A percentile compares a stretch with the other conserved stretches of the same genome.
Evolutionary conservation across 2,888 invertebrate genomes (phyloP).

Genomic region (Ophraella communa): DNA sequence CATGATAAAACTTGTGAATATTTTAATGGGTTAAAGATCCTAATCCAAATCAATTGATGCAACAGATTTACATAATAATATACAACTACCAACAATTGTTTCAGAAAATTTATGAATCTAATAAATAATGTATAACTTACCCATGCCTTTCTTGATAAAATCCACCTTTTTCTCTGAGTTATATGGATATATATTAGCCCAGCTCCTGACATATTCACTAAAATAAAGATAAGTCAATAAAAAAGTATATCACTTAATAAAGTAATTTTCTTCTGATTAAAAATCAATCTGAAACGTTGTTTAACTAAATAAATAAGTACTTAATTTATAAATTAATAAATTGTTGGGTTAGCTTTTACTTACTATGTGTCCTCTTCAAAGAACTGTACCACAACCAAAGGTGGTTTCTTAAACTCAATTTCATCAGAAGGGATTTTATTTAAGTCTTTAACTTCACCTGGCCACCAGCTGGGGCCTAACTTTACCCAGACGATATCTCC

Average conservation of each 20-base stretch:
- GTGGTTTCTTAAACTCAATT: slow-evolving; percentile 70
- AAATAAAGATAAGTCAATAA: not conserved
- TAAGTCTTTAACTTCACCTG: slow-evolving; percentile 74
- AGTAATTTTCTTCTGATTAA: too few relatives aligned
- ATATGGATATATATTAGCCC: slow-evolving; percentile 76
- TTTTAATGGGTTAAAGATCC: too few relatives aligned
- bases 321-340: not conserved
- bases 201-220: slow-evolving; percentile 81
- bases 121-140: slow-evolving; percentile 62
- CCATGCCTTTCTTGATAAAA: slow-evolving; percentile 81
- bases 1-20: too few relatives aligned
- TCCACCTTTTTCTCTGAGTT: slow-evolving; percentile 80
- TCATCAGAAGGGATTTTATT: slow-evolving; percentile 73
- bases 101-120: too few relatives aligned
- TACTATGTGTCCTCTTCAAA: slow-evolving; percentile 85
- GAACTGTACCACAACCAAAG: slow-evolving; percentile 84
- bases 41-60: too few relatives aligned
- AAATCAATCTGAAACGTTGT: slow-evolving; percentile 32
- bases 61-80: too few relatives aligned
- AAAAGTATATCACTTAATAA: too few relatives aligned
- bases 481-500: slow-evolving; percentile 89
- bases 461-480: slow-evolving; percentile 84
- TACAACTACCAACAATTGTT: too few relatives aligned
- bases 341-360: slow-evolving; percentile 56
- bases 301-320: slow-evolving; percentile 9